These are phyloP conservation scores for Falco berigora DNA, from an alignment of 2,797 vertebrate species.

Conservation along the genomic window DNA sequence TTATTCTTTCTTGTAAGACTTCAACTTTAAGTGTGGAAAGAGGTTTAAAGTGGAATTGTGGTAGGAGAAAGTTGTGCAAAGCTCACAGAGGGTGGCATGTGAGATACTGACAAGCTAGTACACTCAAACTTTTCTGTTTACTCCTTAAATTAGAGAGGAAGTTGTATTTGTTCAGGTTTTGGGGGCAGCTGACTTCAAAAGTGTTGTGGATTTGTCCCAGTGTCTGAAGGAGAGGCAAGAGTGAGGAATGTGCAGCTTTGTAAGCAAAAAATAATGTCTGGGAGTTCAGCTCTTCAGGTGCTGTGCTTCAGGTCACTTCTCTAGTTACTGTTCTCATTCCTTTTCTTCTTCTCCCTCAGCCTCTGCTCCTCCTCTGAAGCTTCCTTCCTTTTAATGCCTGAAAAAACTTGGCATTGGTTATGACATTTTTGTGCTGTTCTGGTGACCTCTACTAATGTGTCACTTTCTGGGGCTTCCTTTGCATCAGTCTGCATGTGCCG, in stretches of 20 bases:
- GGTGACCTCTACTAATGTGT: accelerated
- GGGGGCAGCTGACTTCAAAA: background rate
- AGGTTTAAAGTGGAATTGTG: background rate
- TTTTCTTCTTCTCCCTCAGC: background rate
- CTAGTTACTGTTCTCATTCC: background rate
- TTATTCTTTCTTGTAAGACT: background rate
- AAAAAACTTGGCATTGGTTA: background rate
- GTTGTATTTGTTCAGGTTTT: background rate
- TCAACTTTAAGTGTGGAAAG: background rate
- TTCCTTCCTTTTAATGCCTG: background rate
- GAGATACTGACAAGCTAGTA: background rate
- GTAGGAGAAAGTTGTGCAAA: background rate
- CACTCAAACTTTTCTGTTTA: background rate
- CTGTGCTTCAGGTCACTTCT: background rate
- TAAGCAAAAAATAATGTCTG: too few species aligned
- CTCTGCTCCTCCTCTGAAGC: background rate
- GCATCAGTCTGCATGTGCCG: accelerated
- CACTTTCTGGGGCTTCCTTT: background rate
- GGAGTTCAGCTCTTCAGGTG: background rate
- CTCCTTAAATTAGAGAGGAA: background rate
- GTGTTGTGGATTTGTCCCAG: background rate
- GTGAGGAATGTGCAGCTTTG: background rate
- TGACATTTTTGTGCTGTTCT: background rate
- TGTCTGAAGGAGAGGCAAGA: background rate
- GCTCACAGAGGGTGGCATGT: accelerated